phyloP scores from a whole-genome alignment of 2,888 invertebrate species.

The Andrena bicolor region DNA sequence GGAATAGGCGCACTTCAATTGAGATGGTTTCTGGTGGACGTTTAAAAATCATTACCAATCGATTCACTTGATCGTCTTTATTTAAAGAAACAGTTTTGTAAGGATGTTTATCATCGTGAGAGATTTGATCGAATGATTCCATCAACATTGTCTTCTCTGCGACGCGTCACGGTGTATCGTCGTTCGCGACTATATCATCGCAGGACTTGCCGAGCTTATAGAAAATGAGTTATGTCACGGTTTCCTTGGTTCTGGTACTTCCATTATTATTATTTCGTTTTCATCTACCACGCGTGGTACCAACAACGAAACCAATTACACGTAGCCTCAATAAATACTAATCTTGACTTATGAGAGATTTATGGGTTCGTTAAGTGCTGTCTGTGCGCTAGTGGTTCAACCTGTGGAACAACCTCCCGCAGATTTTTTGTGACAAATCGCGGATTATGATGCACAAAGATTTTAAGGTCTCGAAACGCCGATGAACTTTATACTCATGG shows the following conservation, averaged over 20 bases:
- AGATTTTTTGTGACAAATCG: background rate
- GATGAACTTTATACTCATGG: background rate
- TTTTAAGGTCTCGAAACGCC: background rate
- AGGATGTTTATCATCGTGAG: too few species aligned
- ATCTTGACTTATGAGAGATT: constrained; percentile 39
- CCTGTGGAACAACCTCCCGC: background rate
- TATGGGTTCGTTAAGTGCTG: constrained; percentile 11
- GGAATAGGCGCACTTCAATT: background rate
- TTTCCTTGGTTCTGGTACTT: constrained; percentile 36
- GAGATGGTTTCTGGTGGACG: background rate
- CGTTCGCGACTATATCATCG: background rate
- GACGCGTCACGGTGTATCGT: too few species aligned
- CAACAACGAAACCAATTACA: constrained; percentile 32
- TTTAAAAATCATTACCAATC: background rate
- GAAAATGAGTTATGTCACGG: constrained; percentile 43
- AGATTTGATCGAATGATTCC: too few species aligned
- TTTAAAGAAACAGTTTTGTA: too few species aligned
- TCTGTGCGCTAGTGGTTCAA: background rate
- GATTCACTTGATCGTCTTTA: too few species aligned
- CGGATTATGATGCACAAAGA: background rate
- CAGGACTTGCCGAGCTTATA: background rate
- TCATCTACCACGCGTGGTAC: constrained; percentile 22
- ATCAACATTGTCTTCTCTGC: too few species aligned
- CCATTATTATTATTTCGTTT: constrained; percentile 30
- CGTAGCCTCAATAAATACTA: constrained; percentile 7